A percentile compares a stretch with the other conserved stretches of the same genome.
phyloP scores from a whole-genome alignment of 2,797 vertebrate genomes.

The Rhincodon typus region DNA sequence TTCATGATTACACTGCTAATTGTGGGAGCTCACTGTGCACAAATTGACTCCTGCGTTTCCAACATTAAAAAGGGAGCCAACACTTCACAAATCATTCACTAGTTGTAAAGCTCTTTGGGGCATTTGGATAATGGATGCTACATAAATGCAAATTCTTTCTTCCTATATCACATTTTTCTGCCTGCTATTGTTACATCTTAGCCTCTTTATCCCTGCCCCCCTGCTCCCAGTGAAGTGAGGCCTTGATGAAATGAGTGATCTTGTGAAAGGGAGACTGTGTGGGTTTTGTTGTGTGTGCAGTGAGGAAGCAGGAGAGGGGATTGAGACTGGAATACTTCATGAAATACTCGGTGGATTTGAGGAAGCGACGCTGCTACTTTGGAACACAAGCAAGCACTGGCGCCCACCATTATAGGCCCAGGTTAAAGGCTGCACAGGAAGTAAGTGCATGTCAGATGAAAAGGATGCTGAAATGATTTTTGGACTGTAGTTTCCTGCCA shows the following conservation, averaged over 20 bases:
- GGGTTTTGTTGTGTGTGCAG: neutral
- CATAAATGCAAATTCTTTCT: neutral
- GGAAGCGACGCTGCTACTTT: constrained; percentile 6
- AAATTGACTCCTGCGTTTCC: neutral
- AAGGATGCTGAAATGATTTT: constrained; percentile 36
- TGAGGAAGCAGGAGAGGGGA: neutral
- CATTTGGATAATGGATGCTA: neutral
- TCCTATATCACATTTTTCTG: neutral
- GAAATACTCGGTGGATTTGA: constrained; percentile 39
- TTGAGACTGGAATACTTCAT: neutral
- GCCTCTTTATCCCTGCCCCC: neutral
- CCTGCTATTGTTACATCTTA: neutral
- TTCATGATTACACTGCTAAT: neutral
- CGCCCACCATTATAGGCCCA: constrained; percentile 34
- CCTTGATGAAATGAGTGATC: neutral
- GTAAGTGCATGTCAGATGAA: constrained; percentile 41
- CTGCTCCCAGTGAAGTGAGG: neutral
- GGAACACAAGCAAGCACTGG: constrained; percentile 43
- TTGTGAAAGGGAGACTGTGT: neutral
- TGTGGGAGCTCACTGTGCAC: neutral
- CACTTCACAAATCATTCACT: neutral
- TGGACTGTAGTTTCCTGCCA: constrained; percentile 47
- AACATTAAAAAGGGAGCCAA: neutral
- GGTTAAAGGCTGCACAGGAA: constrained; percentile 4
- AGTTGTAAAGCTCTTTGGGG: neutral